phyloP scores from a whole-genome alignment of 37 sponge, comb jelly and placozoan genomes.

The Amphimedon queenslandica region DNA sequence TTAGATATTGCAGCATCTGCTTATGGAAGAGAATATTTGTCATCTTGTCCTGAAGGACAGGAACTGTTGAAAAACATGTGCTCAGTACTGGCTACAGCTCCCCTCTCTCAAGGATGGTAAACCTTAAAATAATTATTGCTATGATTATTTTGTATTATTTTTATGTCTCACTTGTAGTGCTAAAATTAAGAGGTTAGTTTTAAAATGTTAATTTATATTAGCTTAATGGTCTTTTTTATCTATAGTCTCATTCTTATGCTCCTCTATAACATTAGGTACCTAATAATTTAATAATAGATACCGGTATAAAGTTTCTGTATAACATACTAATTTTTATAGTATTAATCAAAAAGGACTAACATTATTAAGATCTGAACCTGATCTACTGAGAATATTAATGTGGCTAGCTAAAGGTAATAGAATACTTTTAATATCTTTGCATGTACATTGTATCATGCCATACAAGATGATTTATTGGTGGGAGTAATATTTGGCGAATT shows the following conservation, averaged over 20 bases:
- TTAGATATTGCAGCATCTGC: conserved; percentile 78
- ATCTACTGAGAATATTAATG: conserved; percentile 33
- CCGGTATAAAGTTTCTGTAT: too few species aligned
- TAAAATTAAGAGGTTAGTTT: conserved; percentile 48
- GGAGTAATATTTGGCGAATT: too few species aligned
- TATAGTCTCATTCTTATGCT: conserved; percentile 61
- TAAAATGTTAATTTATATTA: background rate
- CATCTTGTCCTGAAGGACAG: conserved; percentile 40
- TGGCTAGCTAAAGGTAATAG: conserved; percentile 62
- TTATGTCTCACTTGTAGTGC: conserved; percentile 12
- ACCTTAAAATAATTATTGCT: background rate
- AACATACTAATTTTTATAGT: conserved; percentile 9
- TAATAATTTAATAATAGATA: background rate
- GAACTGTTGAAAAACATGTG: conserved; percentile 53
- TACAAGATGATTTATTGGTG: too few species aligned
- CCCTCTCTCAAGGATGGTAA: conserved; percentile 35
- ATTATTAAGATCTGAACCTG: conserved; percentile 35
- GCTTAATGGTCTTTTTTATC: background rate
- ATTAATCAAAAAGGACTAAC: conserved; percentile 66
- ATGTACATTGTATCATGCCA: too few species aligned
- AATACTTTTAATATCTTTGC: background rate
- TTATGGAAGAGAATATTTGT: conserved; percentile 66
- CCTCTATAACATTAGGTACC: conserved; percentile 80
- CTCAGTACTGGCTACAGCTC: conserved; percentile 36
- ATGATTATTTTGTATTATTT: background rate